Conservation (phyloP, 2,797 vertebrate genomes). For the Acipenser ruthenus region DNA sequence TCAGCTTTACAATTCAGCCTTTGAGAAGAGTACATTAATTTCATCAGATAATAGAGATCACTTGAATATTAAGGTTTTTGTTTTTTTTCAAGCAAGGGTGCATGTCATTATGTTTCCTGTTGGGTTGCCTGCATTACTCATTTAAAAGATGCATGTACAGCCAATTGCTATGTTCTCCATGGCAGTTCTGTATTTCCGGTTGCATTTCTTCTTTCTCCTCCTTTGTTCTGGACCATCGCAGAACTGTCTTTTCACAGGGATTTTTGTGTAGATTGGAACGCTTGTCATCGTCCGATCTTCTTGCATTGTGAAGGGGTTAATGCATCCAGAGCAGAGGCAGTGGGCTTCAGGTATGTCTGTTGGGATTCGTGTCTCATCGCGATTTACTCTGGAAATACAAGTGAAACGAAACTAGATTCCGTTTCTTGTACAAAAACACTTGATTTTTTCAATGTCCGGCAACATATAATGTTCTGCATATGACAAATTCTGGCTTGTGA, state of each 20-base stretch:
- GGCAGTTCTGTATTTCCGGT: constrained; percentile 50
- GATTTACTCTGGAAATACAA: constrained; percentile 58
- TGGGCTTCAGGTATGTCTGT: constrained; percentile 66
- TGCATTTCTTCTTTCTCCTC: constrained; percentile 43
- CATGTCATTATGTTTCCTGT: too few species aligned
- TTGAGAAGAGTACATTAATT: too few species aligned
- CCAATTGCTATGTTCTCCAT: constrained; percentile 77
- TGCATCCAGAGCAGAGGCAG: constrained; percentile 67
- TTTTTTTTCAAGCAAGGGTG: too few species aligned
- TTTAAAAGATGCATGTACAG: constrained; percentile 62
- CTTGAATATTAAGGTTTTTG: too few species aligned
- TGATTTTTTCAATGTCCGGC: too few species aligned
- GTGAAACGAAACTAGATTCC: background rate
- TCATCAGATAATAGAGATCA: too few species aligned
- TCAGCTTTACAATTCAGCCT: too few species aligned
- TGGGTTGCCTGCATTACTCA: too few species aligned
- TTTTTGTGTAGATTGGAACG: constrained; percentile 70
- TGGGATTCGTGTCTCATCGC: constrained; percentile 58
- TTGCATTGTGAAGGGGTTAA: constrained; percentile 78
- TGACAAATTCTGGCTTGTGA: too few species aligned
- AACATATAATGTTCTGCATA: too few species aligned
- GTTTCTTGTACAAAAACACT: too few species aligned
- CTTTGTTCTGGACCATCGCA: constrained; percentile 35
- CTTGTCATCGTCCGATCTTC: constrained; percentile 76
- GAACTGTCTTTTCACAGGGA: constrained; percentile 64